Conservation (phyloP, 2,113 vertebrate genomes). For the Motacilla tschutschensis region DNA sequence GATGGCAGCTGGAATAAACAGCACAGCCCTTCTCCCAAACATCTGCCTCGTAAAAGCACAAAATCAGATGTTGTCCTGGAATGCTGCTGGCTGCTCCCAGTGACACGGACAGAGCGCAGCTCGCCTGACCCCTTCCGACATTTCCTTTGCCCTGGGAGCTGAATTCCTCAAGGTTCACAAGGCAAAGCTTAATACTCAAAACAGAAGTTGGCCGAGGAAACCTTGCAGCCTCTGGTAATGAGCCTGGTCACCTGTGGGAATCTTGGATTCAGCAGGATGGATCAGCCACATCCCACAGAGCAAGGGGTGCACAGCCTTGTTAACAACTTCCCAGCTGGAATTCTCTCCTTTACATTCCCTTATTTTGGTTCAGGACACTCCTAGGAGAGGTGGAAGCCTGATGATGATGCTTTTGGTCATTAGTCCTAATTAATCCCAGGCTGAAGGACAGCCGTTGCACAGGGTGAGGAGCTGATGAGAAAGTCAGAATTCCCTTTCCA, state of each 20-base stretch:
- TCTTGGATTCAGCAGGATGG: background rate
- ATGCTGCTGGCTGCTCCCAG: constrained; percentile 20
- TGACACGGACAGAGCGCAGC: constrained; percentile 6
- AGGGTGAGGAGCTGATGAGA: background rate
- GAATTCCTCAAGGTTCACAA: background rate
- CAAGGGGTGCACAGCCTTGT: background rate
- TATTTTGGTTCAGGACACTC: background rate
- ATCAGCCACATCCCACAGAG: background rate
- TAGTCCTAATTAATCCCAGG: background rate
- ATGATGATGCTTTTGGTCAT: background rate
- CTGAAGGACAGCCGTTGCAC: background rate
- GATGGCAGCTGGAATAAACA: constrained; percentile 40
- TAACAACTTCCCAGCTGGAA: background rate
- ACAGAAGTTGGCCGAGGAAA: background rate
- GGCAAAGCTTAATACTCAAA: background rate
- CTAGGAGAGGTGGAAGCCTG: background rate
- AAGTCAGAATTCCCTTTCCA: background rate
- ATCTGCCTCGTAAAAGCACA: constrained; percentile 56
- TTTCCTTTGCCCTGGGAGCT: constrained; percentile 26
- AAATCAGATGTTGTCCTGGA: constrained; percentile 65
- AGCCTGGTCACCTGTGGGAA: background rate
- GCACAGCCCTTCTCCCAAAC: constrained; percentile 34
- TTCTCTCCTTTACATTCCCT: background rate
- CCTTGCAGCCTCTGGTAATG: background rate
- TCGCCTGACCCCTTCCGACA: constrained; percentile 23